These are phyloP conservation scores for Thaleichthys pacificus DNA, from an alignment of 2,797 vertebrate species.

Conservation along the genomic window DNA sequence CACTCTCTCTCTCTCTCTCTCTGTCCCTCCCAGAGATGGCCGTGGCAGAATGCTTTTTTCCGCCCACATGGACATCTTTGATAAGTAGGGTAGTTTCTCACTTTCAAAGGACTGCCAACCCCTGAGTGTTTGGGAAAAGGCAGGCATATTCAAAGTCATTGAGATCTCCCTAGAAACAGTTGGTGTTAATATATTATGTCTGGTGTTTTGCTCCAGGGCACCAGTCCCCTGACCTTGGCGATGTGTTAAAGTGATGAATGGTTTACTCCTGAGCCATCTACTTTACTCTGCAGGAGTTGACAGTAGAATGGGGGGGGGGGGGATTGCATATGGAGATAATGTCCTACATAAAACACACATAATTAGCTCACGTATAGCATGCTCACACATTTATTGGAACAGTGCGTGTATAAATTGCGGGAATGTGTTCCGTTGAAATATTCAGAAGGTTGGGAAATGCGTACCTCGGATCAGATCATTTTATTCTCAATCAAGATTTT, in stretches of 20 bases:
- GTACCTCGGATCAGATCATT: no score
- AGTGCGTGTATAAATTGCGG: neutral
- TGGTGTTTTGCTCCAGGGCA: conserved; percentile 51
- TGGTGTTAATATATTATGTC: conserved; percentile 57
- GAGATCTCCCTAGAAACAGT: conserved; percentile 49
- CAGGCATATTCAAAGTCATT: conserved; percentile 52
- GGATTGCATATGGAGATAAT: conserved; percentile 53
- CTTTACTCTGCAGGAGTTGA: conserved; percentile 49
- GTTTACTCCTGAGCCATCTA: conserved; percentile 41
- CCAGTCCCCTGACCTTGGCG: conserved; percentile 59
- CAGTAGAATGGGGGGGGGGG: conserved; percentile 32
- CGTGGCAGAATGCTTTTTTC: conserved; percentile 48
- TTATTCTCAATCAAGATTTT: no score
- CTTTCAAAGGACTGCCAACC: conserved; percentile 31
- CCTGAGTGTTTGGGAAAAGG: conserved; percentile 35
- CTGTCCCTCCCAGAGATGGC: conserved; percentile 11
- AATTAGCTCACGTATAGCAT: neutral
- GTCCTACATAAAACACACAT: conserved; percentile 35
- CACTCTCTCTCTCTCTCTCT: conserved; percentile 11
- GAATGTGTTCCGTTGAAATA: neutral
- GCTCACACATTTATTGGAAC: conserved; percentile 5
- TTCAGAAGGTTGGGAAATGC: no score
- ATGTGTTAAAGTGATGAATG: conserved; percentile 63
- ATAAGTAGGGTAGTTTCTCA: conserved; percentile 50
- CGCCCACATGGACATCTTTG: conserved; percentile 50